These are phyloP conservation scores for Tenualosa thibaudeaui DNA, from an alignment of 2,797 vertebrate species.

Conservation along the genomic window DNA sequence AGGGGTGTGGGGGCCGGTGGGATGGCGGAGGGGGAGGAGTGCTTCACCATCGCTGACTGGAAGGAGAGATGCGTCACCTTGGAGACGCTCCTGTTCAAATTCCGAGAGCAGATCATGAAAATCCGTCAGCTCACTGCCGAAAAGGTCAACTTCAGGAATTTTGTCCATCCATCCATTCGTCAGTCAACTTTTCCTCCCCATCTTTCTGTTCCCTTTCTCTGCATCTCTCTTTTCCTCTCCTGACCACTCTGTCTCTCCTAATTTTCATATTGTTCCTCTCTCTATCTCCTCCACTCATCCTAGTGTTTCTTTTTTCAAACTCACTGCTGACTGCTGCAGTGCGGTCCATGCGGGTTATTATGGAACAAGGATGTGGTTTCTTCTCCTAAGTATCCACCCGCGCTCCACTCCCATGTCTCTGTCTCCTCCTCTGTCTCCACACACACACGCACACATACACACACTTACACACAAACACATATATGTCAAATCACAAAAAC, in stretches of 20 bases:
- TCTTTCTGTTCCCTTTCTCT: background rate
- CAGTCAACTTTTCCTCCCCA: background rate
- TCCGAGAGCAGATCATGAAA: slow-evolving; percentile 92
- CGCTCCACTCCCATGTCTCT: background rate
- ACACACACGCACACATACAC: background rate
- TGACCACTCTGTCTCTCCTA: background rate
- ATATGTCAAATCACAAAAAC: background rate
- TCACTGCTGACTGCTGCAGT: background rate
- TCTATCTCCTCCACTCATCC: background rate
- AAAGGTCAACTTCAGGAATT: slow-evolving; percentile 76
- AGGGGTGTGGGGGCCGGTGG: slow-evolving; percentile 13
- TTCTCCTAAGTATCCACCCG: background rate
- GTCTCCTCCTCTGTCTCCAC: background rate
- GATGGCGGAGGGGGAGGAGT: slow-evolving; percentile 87
- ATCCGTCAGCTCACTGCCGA: slow-evolving; percentile 93
- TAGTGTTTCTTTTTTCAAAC: background rate
- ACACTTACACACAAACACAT: no score
- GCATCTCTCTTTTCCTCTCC: background rate
- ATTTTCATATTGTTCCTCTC: background rate
- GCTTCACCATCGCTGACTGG: slow-evolving; percentile 85
- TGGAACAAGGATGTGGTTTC: slow-evolving; percentile 16
- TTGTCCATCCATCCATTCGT: background rate
- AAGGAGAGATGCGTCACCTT: slow-evolving; percentile 90
- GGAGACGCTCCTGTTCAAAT: slow-evolving; percentile 93
- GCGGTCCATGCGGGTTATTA: background rate